A percentile compares a stretch with the other conserved stretches of the same genome.
Conservation (phyloP, 2,797 vertebrate species). For the Gallinago solitaria region DNA sequence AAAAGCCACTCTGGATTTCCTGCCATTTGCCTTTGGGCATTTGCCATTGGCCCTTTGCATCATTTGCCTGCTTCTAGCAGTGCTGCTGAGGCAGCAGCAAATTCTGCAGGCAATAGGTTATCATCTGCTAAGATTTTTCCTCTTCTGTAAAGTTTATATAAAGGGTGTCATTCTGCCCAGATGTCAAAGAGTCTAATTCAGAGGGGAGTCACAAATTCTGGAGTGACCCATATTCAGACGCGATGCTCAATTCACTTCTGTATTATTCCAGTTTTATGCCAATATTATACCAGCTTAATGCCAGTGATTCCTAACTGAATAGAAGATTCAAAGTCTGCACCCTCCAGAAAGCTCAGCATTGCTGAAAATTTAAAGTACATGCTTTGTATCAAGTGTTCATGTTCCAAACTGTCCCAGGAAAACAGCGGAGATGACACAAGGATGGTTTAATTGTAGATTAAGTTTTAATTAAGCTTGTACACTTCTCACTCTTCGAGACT, state of each 20-base stretch:
- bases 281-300: background rate
- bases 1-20: background rate
- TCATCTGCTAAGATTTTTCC: background rate
- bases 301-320: background rate
- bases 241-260: background rate
- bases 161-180: background rate
- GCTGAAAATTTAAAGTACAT: background rate
- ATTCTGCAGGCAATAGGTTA: background rate
- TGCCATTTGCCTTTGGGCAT: background rate
- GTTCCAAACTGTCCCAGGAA: background rate
- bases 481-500: constrained; percentile 1
- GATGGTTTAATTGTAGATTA: background rate
- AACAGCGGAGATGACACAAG: background rate
- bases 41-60: background rate
- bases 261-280: background rate
- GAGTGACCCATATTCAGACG: background rate
- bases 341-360: background rate
- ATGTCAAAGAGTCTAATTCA: background rate
- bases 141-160: background rate
- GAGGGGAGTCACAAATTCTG: background rate
- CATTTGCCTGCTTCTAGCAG: background rate
- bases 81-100: background rate
- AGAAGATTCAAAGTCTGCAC: background rate
- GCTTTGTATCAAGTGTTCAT: background rate
- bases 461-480: background rate